These are phyloP conservation scores for Mayetiola destructor DNA, from an alignment of 2,888 invertebrate species.

Conservation along the genomic window DNA sequence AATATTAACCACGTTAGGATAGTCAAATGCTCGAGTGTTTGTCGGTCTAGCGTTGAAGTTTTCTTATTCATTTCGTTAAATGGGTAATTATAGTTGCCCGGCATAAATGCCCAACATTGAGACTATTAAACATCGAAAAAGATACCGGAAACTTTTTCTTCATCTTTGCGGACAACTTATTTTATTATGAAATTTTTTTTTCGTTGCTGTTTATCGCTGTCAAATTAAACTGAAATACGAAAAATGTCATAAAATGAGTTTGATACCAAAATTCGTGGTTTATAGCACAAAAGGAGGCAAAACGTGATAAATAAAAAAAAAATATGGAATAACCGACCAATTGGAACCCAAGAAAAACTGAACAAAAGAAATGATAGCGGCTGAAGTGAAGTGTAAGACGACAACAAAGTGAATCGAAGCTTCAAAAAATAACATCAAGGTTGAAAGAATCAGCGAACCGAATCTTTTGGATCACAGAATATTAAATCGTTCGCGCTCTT, in stretches of 20 bases:
- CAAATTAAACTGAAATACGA: conserved; percentile 1
- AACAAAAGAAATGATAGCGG: background rate
- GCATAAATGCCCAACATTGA: background rate
- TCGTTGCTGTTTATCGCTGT: background rate
- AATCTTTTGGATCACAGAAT: background rate
- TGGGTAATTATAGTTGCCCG: background rate
- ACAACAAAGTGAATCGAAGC: background rate
- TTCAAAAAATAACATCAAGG: background rate
- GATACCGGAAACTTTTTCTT: background rate
- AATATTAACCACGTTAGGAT: too few relatives aligned
- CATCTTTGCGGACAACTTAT: too few relatives aligned
- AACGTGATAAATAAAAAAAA: background rate
- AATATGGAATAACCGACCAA: background rate
- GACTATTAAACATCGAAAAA: background rate
- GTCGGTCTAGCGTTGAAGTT: background rate
- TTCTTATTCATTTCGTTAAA: background rate
- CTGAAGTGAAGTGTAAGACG: too few relatives aligned
- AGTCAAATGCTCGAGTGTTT: too few relatives aligned
- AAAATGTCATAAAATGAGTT: conserved; percentile 4
- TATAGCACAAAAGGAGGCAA: too few relatives aligned
- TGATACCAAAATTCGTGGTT: too few relatives aligned
- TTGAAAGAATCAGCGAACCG: conserved; percentile 3
- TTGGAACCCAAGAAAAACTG: too few relatives aligned
- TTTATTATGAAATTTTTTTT: too few relatives aligned
- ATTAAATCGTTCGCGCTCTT: too few relatives aligned